phyloP scores from a whole-genome alignment of 2,797 vertebrate species.

The Chromobotia macracanthus region DNA sequence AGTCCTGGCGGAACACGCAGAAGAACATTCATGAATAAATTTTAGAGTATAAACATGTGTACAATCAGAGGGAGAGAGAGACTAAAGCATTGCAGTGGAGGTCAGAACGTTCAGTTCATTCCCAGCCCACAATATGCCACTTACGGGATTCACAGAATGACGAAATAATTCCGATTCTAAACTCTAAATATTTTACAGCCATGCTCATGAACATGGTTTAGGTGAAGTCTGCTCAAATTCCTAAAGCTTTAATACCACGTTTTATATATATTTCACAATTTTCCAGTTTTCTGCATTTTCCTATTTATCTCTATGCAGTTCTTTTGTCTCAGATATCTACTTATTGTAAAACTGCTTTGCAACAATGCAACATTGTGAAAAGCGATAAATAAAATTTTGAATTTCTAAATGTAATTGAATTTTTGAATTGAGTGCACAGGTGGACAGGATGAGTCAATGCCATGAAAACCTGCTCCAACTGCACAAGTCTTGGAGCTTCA shows the following conservation, averaged over 20 bases:
- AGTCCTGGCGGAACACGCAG: neutral
- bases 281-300: no score
- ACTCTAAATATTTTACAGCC: neutral
- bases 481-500: conserved; percentile 9
- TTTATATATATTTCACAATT: no score
- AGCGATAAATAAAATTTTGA: no score
- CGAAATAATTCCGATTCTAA: conserved; percentile 9
- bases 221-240: neutral
- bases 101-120: neutral
- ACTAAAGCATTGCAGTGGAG: neutral
- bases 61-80: neutral
- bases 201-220: neutral
- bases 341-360: no score
- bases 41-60: conserved; percentile 11
- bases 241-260: neutral
- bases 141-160: conserved; percentile 7
- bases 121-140: conserved; percentile 16
- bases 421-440: conserved; percentile 2
- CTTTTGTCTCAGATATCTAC: no score
- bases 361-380: no score
- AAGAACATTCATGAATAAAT: neutral
- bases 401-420: neutral
- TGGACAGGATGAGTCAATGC: conserved; percentile 34
- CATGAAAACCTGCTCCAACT: conserved; percentile 1
- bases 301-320: no score